Conservation (phyloP, 2,888 invertebrate genomes). For the Trachelus iudaicus region DNA sequence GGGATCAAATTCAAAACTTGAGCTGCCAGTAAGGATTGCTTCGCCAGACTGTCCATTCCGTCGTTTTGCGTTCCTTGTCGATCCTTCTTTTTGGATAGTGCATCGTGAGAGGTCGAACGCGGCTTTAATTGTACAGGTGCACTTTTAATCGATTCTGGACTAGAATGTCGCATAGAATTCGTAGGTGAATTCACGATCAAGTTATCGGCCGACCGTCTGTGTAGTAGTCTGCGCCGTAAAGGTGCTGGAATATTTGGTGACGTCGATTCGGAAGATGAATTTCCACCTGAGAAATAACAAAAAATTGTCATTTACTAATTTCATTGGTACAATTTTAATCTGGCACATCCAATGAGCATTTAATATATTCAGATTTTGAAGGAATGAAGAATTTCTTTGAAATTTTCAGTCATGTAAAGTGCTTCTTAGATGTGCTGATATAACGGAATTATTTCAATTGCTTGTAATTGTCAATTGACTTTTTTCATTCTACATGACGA, state of each 20-base stretch:
- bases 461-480: background rate
- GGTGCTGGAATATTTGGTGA: slow-evolving; percentile 54
- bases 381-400: too few relatives aligned
- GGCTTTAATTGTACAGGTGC: slow-evolving; percentile 56
- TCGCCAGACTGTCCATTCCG: slow-evolving; percentile 75
- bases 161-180: slow-evolving; percentile 58
- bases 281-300: slow-evolving; percentile 47
- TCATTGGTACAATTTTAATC: background rate
- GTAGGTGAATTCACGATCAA: slow-evolving; percentile 55
- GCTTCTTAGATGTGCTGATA: background rate
- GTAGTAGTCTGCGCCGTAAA: slow-evolving; percentile 52
- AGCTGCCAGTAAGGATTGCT: slow-evolving; percentile 81
- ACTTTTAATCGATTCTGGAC: slow-evolving; percentile 62
- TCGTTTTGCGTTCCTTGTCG: slow-evolving; percentile 45
- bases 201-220: slow-evolving; percentile 62
- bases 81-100: slow-evolving; percentile 48
- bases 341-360: background rate
- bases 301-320: slow-evolving; percentile 12
- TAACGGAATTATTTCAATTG: background rate
- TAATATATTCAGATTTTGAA: too few relatives aligned
- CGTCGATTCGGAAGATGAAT: slow-evolving; percentile 55
- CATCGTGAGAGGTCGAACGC: slow-evolving; percentile 60
- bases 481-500: background rate
- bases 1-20: slow-evolving; percentile 86
- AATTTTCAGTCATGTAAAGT: background rate